Percentiles rank a stretch among this genome's conserved stretches.
phyloP scores from a whole-genome alignment of 2,797 vertebrate genomes.

The Myotis myotis region DNA sequence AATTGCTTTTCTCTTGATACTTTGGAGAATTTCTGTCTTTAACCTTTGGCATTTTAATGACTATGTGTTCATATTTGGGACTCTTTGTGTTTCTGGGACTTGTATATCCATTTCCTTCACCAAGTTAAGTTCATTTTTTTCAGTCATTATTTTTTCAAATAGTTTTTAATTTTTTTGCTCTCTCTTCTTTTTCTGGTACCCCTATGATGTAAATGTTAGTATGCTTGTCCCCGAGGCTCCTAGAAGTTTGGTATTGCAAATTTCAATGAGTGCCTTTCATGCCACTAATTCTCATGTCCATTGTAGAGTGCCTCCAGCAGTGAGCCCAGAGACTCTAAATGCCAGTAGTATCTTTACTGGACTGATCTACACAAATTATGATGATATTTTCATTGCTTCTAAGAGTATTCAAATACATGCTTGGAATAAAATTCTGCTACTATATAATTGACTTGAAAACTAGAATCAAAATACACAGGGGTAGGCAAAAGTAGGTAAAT shows the following conservation, averaged over 20 bases:
- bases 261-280: background rate
- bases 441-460: background rate
- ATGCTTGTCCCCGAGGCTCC: background rate
- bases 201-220: background rate
- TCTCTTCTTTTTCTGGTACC: background rate
- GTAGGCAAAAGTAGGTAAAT: background rate
- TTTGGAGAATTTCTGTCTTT: background rate
- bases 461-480: background rate
- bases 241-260: background rate
- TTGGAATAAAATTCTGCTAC: background rate
- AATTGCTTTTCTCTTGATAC: background rate
- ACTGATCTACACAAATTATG: background rate
- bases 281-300: background rate
- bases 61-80: background rate
- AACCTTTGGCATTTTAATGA: background rate
- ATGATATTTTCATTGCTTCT: background rate
- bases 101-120: background rate
- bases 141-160: background rate
- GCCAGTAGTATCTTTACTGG: too few species aligned
- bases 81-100: background rate
- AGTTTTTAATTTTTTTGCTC: background rate
- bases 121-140: background rate
- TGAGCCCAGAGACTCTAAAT: background rate
- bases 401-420: background rate
- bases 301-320: background rate